Conservation (phyloP, 53 echinoderm and acorn worm genomes). For the Mesocentrotus franciscanus region DNA sequence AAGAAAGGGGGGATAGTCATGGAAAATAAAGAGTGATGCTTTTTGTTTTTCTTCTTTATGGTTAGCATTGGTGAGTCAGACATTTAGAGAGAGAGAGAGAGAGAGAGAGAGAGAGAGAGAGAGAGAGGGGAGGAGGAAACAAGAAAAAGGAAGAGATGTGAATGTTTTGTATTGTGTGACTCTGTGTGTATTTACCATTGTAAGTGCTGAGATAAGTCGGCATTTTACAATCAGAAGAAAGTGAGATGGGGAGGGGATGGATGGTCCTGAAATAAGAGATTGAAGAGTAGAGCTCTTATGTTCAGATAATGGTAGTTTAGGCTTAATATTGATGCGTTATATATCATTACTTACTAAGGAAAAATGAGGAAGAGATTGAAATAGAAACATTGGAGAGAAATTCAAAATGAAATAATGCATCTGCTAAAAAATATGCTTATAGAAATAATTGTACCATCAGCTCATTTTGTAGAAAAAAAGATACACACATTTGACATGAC, state of each 20-base stretch:
- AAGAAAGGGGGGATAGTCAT: neutral
- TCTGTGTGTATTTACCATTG: too few relatives aligned
- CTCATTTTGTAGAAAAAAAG: too few relatives aligned
- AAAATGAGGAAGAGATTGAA: neutral
- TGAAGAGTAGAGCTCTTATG: neutral
- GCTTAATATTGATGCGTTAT: neutral
- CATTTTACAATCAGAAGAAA: neutral
- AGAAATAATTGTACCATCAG: too few relatives aligned
- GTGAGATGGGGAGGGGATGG: neutral
- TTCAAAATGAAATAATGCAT: neutral
- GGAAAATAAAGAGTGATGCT: neutral
- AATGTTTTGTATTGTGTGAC: too few relatives aligned
- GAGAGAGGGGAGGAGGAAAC: neutral
- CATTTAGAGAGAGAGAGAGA: neutral
- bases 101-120: neutral
- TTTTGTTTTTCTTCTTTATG: neutral
- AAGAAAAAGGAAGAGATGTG: too few relatives aligned
- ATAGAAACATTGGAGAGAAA: neutral
- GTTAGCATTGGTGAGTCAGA: neutral
- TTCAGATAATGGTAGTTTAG: neutral
- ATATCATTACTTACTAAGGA: neutral
- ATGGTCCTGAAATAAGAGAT: neutral
- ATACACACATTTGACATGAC: too few relatives aligned
- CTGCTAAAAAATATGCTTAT: too few relatives aligned
- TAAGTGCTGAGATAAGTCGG: too few relatives aligned